A percentile compares a stretch with the other conserved stretches of the same genome.
Evolutionary conservation across 92 coral and sea anemone species (phyloP).

Genomic region (Muricea muricata): DNA sequence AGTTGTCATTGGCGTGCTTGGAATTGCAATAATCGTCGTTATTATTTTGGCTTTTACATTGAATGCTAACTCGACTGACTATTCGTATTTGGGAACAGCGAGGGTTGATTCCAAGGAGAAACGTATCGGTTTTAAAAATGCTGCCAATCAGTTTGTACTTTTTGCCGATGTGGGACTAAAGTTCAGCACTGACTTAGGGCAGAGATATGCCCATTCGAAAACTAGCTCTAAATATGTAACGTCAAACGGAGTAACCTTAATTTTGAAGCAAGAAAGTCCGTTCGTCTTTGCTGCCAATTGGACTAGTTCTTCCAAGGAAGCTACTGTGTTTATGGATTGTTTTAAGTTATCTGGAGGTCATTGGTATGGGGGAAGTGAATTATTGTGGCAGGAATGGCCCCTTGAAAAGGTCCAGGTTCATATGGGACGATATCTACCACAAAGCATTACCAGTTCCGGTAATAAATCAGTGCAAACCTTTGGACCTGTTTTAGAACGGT

Average conservation of each 20-base stretch:
- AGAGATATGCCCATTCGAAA: background rate
- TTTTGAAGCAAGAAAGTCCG: slow-evolving; percentile 6
- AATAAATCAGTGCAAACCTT: slow-evolving; percentile 21
- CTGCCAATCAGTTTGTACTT: background rate
- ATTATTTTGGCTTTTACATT: slow-evolving; percentile 29
- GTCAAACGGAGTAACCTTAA: background rate
- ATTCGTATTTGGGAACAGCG: slow-evolving; percentile 26
- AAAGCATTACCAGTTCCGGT: slow-evolving; percentile 31
- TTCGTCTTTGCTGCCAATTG: slow-evolving; percentile 19
- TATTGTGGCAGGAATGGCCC: slow-evolving; percentile 80
- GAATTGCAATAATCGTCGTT: background rate
- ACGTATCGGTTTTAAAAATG: slow-evolving; percentile 15
- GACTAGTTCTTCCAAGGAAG: slow-evolving; percentile 16
- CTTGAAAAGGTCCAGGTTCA: slow-evolving; percentile 70
- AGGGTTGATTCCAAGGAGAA: slow-evolving; percentile 30
- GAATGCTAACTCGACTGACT: background rate
- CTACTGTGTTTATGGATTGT: slow-evolving; percentile 65
- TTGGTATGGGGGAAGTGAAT: slow-evolving; percentile 82
- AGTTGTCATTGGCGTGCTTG: slow-evolving; percentile 15
- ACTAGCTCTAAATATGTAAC: background rate
- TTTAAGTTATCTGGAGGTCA: slow-evolving; percentile 49
- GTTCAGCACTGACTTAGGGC: background rate
- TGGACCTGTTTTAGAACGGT: slow-evolving; percentile 76
- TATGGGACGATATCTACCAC: slow-evolving; percentile 73
- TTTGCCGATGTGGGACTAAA: slow-evolving; percentile 15